Conservation (phyloP, 2,113 vertebrate genomes). For the Maccullochella peelii region DNA sequence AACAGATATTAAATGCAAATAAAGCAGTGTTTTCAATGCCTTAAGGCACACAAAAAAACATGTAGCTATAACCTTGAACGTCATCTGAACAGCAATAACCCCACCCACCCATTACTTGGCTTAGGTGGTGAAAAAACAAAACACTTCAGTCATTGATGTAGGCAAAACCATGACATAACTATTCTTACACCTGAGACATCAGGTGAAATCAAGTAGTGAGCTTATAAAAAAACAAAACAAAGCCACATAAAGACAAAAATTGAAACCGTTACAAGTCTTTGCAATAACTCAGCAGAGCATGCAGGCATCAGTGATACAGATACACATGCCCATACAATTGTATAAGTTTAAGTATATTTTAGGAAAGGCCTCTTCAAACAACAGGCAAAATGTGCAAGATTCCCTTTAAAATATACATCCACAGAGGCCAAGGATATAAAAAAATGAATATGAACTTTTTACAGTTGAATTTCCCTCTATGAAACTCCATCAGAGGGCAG, state of each 20-base stretch:
- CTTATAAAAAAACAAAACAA: background rate
- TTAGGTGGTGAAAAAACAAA: background rate
- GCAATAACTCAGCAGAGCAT: background rate
- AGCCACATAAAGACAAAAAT: background rate
- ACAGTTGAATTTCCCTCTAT: background rate
- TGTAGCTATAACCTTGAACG: background rate
- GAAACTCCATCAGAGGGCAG: conserved; percentile 55
- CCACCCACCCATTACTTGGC: background rate
- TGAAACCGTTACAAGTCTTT: background rate
- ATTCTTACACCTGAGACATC: background rate
- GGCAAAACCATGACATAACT: background rate
- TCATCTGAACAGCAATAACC: background rate
- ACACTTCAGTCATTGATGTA: background rate
- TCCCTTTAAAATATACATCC: background rate
- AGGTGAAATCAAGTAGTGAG: background rate
- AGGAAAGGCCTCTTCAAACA: background rate
- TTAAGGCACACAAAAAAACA: background rate
- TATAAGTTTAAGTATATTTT: background rate
- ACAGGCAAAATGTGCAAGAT: background rate
- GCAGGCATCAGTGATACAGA: background rate
- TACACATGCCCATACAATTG: background rate
- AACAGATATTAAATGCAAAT: background rate
- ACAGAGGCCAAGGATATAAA: background rate
- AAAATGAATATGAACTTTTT: background rate
- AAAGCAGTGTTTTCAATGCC: background rate